Evolutionary conservation across 2,797 vertebrate genomes (phyloP).

Genomic region (Eulemur albifrons): DNA sequence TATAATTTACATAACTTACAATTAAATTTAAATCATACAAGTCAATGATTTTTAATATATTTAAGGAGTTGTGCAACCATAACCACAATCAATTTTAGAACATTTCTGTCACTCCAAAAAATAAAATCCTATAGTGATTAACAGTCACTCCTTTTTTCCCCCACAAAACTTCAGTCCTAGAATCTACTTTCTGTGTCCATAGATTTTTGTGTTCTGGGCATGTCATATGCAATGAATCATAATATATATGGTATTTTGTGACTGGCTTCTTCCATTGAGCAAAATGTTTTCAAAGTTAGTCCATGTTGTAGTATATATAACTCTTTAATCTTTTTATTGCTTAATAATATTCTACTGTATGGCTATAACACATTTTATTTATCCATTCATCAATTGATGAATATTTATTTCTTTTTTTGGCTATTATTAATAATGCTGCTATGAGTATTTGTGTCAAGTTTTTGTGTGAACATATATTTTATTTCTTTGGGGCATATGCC

Average conservation of each 20-base stretch:
- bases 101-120: neutral
- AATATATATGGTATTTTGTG: neutral
- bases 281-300: neutral
- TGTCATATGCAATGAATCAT: neutral
- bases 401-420: neutral
- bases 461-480: neutral
- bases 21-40: neutral
- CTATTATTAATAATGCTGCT: neutral
- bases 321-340: neutral
- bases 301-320: neutral
- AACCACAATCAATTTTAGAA: neutral
- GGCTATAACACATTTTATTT: neutral
- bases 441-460: neutral
- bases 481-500: neutral
- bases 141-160: neutral
- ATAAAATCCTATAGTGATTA: neutral
- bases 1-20: neutral
- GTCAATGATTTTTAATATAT: neutral
- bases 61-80: neutral
- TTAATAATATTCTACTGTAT: neutral
- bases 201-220: neutral
- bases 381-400: neutral
- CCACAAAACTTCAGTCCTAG: neutral
- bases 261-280: neutral
- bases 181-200: neutral